Evolutionary conservation across 2,113 vertebrate genomes (phyloP).

Genomic region (Brachypteracias leptosomus): DNA sequence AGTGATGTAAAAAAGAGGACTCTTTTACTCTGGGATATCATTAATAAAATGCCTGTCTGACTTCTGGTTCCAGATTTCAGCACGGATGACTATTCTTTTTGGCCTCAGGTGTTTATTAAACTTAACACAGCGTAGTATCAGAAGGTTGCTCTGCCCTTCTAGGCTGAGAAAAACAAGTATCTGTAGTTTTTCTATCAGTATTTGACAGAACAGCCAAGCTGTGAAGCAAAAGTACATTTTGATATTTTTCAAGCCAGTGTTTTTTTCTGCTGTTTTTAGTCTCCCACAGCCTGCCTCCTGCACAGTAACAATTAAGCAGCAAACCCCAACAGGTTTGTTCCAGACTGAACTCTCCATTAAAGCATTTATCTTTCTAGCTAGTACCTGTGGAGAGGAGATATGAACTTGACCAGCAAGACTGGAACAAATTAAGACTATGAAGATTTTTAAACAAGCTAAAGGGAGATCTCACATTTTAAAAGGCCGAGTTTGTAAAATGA

Average conservation of each 20-base stretch:
- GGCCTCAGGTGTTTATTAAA: neutral
- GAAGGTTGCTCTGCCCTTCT: neutral
- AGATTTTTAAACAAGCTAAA: neutral
- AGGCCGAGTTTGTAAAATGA: neutral
- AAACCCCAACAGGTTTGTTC: accelerated
- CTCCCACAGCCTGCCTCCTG: neutral
- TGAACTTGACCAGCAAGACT: neutral
- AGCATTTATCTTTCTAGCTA: neutral
- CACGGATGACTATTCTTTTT: neutral
- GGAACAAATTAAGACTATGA: neutral
- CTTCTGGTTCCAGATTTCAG: neutral
- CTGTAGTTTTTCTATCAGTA: neutral
- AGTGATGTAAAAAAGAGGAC: neutral
- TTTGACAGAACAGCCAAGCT: neutral
- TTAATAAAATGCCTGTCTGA: neutral
- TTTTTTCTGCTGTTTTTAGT: neutral
- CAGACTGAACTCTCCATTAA: neutral
- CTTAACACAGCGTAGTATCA: neutral
- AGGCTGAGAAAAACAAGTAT: neutral
- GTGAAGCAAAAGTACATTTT: neutral
- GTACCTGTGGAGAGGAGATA: neutral
- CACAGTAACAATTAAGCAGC: neutral
- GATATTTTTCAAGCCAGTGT: neutral
- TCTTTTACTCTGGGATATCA: neutral
- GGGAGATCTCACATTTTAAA: neutral